Evolutionary conservation across 2,797 vertebrate genomes (phyloP), one percentile per base, ranked within the genome.

Genomic region (Mus spretus): DNA sequence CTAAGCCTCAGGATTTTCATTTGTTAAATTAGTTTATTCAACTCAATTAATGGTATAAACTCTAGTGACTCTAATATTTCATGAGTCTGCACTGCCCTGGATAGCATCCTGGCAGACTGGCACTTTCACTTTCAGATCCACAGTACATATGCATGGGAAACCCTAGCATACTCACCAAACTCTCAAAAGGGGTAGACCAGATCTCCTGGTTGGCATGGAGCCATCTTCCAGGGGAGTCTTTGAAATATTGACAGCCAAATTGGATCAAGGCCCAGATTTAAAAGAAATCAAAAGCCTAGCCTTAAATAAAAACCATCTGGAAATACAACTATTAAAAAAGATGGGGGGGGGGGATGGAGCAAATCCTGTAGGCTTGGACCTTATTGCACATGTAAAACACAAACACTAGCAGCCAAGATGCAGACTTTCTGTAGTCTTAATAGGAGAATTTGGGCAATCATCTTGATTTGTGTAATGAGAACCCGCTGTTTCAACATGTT

Each of bases 251-350:
- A 97, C 96, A 97, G 96, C 87, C 91, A 96, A 97, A 93, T 96
- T 98, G 97, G 97, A 97, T 61, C 0, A 10, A 92, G 87, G 94
- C 98, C 98, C 96, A 97, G 98, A 98, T 24, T 93, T 96, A 95
- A 96, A 97, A 96, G 92, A 97, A 96, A 98, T 97, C 96, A 98
- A 98, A 98, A 96, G 81, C 96, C 79, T 61, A 96, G 95, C 87
- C 94, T 97, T 97, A 98, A 98, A 97, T 98, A 97, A 97, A 85
- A 98, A 97, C 96, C 97, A 97, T 97, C 97, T 98, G 97, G 97
- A 96, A 97, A 93, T 94, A 84, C 53, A 95, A 91, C 91, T 95
- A 96, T 96, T 96, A 95, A 97, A 97, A 97, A 89, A 93, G 47
- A 44, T 75, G 67, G 5, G 24, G 37, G 17, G 50, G 1, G 2